These are phyloP conservation scores for Erynnis tages DNA, from an alignment of 2,888 invertebrate genomes.

Conservation along the genomic window DNA sequence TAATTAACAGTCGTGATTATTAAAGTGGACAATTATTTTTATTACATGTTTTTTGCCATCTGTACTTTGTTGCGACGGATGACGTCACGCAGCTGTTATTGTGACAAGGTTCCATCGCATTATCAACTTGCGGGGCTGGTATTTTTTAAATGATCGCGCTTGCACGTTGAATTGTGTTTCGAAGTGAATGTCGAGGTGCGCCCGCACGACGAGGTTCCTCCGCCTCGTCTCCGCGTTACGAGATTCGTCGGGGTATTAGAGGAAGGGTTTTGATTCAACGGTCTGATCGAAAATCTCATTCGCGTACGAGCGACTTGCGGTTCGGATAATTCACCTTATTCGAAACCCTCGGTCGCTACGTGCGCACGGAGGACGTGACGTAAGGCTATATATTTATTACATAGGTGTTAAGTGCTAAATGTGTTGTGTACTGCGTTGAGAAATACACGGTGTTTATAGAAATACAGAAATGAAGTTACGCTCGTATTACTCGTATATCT, in stretches of 20 bases:
- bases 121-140: too few relatives aligned
- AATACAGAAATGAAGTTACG: constrained; percentile 9
- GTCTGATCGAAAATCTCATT: constrained; percentile 9
- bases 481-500: too few relatives aligned
- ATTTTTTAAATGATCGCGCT: constrained; percentile 50
- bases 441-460: constrained; percentile 39
- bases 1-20: too few relatives aligned
- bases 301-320: not conserved
- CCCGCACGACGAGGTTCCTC: too few relatives aligned
- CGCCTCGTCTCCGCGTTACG: too few relatives aligned
- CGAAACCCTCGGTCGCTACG: not conserved
- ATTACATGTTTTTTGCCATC: too few relatives aligned
- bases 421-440: constrained; percentile 48
- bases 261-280: constrained; percentile 5
- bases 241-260: not conserved
- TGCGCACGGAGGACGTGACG: constrained; percentile 30
- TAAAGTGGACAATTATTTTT: too few relatives aligned
- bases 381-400: constrained; percentile 63
- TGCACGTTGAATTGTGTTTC: constrained; percentile 42
- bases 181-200: constrained; percentile 12
- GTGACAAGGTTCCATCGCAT: too few relatives aligned
- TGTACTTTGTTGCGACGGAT: too few relatives aligned
- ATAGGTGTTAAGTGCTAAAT: constrained; percentile 55
- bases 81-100: too few relatives aligned
- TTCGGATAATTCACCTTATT: too few relatives aligned